Evolutionary conservation across 30 jellyfish, hydroid and myxozoan genomes (phyloP), one percentile per base, ranked within the genome.

Genomic region (Cassiopea andromeda): DNA sequence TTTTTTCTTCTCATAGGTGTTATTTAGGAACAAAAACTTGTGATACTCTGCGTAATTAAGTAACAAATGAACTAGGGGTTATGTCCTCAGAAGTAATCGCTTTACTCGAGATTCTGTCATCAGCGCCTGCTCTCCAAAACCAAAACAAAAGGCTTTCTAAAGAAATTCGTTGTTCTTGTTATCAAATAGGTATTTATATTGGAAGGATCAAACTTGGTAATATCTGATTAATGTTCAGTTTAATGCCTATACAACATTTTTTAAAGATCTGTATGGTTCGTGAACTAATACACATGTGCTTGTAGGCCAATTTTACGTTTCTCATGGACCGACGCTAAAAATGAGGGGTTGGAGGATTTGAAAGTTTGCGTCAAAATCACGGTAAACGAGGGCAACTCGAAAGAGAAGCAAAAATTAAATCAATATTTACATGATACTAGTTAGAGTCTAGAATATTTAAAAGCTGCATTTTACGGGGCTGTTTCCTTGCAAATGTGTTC

Each of bases 341-440:
- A 57, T 57, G 68, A 57, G 68, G 68, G 68, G 68, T 57, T 57
- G 68, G 68, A 57, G 68, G 68, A 57, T 57, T 57, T 57, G 68
- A 57, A 57, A 57, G 68, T 57, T 57, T 57, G 68, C 68, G 68
- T 57, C 68, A 57, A 57, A 57, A 57, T 57, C 68, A 57, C 68
- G 68, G 68, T 57, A 57, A 57, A 57, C 68, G 68, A 57, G 68
- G 68, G 68, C 68, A 57, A 57, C 68, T 57, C 68, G 68, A 57
- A 57, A 57, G 68, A 57, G 68, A 57, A 57, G 68, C 68, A 57
- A 57, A 57, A 57, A 57, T 57, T 57, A 57, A 57, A 57, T 57
- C 68, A 57, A 57, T 57, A 57, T 57, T 57, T 13, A 57, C 68
- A 57, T 57, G 68, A 57, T 57, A 57, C 68, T 57, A 57, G 68